Evolutionary conservation across 2,888 invertebrate genomes (phyloP).

Genomic region (Dendrolimus pini): DNA sequence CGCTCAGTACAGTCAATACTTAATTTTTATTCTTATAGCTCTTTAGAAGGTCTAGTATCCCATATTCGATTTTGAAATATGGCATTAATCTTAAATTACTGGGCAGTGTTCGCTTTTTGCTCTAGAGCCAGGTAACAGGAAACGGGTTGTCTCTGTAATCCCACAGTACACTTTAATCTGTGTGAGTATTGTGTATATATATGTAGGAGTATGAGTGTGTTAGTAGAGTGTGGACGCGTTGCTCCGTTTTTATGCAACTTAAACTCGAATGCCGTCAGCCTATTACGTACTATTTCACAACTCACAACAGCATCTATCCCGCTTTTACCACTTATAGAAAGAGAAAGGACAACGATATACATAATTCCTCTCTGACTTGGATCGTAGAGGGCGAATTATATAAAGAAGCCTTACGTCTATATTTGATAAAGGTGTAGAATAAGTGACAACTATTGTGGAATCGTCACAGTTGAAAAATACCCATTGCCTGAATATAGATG

Average conservation of each 20-base stretch:
- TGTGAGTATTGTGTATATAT: conserved; percentile 56
- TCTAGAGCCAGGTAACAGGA: conserved; percentile 67
- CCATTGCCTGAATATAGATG: no score
- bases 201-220: conserved; percentile 41
- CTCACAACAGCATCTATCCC: conserved; percentile 44
- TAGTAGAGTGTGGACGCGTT: conserved; percentile 27
- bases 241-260: conserved; percentile 53
- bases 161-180: conserved; percentile 34
- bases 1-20: neutral
- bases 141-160: conserved; percentile 72
- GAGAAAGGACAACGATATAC: neutral
- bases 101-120: conserved; percentile 53
- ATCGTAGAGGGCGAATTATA: no score
- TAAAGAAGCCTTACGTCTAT: no score
- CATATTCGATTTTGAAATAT: conserved; percentile 50
- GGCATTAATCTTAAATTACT: conserved; percentile 68
- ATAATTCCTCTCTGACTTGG: no score
- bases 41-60: neutral
- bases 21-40: neutral
- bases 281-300: conserved; percentile 49
- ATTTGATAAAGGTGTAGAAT: no score
- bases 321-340: conserved; percentile 23
- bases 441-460: no score
- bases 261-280: conserved; percentile 36
- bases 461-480: no score